Base-by-base conservation (phyloP, 2,888 invertebrate species). In the Noctua janthe region DNA sequence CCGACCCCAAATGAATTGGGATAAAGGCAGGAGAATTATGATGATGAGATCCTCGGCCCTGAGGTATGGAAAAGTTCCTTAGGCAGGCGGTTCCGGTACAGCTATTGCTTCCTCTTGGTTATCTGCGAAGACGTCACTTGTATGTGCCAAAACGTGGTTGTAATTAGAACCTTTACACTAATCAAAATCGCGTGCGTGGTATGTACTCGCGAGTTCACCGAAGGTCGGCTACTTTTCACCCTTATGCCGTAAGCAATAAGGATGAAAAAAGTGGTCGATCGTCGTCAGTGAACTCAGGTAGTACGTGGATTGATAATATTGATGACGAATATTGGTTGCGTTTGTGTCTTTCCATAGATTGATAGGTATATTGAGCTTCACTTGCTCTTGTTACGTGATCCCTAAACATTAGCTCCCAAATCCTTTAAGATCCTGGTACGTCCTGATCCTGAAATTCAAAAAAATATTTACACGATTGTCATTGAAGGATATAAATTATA, bases 101-200 rank as follows among this genome's bases (percentile, higher is more conserved):
- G 11, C 66, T 6, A 47, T 47, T 10, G n/a, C 13, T 29, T 69
- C 15, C 8, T 8, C 4, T 3, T n/a, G 1, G 3, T 69, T 66
- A 39, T 23, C 39, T 5, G 23, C n/a, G 15, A 43, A 43, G n/a
- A 69, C 47, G 56, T 75, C 17, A 47, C 13, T 56, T 17, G n/a
- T 59, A n/a, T 3, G 11, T n/a, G 17, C 23, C 43, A 29, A 54
- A 54, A 78, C 54, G 43, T 35, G 35, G 78, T 66, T 66, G 15
- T 66, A 66, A n/a, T 78, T 78, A 66, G 78, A 47, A 67, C 54
- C 51, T 56, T 13, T 2, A 8, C 15, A 47, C 64, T 56, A 66
- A 78, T 56, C 54, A 20, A n/a, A 39, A n/a, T 20, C 15, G 56
- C 56, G 47, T 69, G 67, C 15, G n/a, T 69, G n/a, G 6, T n/a